Conservation (phyloP, 2,797 vertebrate species). For the Spinibarbus caldwelli region DNA sequence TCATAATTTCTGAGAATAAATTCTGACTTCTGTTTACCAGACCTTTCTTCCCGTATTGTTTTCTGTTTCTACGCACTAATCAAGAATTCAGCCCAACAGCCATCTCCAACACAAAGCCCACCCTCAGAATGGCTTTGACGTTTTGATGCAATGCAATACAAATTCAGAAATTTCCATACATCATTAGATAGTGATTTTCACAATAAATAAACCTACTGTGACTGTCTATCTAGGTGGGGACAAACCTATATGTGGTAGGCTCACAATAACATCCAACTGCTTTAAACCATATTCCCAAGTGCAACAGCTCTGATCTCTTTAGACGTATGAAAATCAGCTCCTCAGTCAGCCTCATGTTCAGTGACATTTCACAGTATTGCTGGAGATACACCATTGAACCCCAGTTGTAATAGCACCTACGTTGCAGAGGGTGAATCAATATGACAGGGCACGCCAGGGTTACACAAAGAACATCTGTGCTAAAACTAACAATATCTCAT, state of each 20-base stretch:
- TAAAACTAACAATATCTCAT: constrained; percentile 21
- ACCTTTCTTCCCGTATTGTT: background rate
- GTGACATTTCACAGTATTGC: constrained; percentile 72
- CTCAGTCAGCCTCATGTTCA: constrained; percentile 67
- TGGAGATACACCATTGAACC: constrained; percentile 61
- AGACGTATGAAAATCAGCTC: constrained; percentile 70
- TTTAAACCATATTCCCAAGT: constrained; percentile 37
- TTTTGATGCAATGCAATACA: background rate
- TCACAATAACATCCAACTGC: constrained; percentile 17
- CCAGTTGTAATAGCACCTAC: constrained; percentile 43
- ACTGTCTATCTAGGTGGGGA: background rate
- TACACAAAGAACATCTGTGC: constrained; percentile 20
- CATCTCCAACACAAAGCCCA: background rate
- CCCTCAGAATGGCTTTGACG: background rate
- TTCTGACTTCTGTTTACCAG: constrained; percentile 9
- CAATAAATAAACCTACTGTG: constrained; percentile 19
- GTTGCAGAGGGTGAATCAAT: constrained; percentile 41
- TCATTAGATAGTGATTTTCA: constrained; percentile 24
- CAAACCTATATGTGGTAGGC: background rate
- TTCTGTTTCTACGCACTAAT: background rate
- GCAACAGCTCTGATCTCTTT: constrained; percentile 71
- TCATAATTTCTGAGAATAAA: background rate
- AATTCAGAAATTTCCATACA: constrained; percentile 23
- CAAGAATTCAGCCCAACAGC: constrained; percentile 10
- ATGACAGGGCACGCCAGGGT: constrained; percentile 48